Percentiles rank a stretch among this genome's conserved stretches.
Conservation (phyloP, 2,888 invertebrate species). For the Argyra leucocephala region DNA sequence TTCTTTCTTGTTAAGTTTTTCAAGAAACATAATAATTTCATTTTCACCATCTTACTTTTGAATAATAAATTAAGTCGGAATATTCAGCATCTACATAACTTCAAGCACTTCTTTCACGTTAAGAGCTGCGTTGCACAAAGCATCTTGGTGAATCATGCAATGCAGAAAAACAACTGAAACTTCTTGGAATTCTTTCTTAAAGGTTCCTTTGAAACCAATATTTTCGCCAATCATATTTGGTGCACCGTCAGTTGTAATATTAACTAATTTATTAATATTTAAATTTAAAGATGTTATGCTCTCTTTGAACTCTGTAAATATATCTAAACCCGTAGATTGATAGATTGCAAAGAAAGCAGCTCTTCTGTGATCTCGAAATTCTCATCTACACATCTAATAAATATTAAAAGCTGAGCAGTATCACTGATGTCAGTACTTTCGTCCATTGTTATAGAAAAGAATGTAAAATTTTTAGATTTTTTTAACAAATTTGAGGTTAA, state of each 20-base stretch:
- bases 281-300: constrained; percentile 7
- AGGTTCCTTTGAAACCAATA: neutral
- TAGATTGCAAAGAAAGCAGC: constrained; percentile 7
- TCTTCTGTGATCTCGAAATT: neutral
- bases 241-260: constrained; percentile 7
- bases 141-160: constrained; percentile 1
- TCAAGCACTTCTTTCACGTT: constrained; percentile 5
- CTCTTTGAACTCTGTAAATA: neutral
- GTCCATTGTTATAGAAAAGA: constrained; percentile 9
- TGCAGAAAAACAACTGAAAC: constrained; percentile 8
- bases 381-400: constrained; percentile 9
- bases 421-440: constrained; percentile 6
- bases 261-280: constrained; percentile 6
- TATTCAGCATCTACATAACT: neutral
- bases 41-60: neutral
- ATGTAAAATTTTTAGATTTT: constrained; percentile 8
- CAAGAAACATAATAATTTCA: constrained; percentile 8
- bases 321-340: constrained; percentile 5
- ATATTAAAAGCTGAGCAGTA: constrained; percentile 9
- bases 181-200: neutral
- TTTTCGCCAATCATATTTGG: constrained; percentile 7
- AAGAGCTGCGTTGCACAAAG: constrained; percentile 7
- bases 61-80: neutral
- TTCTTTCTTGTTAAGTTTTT: constrained; percentile 9
- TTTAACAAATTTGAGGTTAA: constrained; percentile 7